phyloP scores from a whole-genome alignment of 2,797 vertebrate species.

The Acropternis orthonyx region DNA sequence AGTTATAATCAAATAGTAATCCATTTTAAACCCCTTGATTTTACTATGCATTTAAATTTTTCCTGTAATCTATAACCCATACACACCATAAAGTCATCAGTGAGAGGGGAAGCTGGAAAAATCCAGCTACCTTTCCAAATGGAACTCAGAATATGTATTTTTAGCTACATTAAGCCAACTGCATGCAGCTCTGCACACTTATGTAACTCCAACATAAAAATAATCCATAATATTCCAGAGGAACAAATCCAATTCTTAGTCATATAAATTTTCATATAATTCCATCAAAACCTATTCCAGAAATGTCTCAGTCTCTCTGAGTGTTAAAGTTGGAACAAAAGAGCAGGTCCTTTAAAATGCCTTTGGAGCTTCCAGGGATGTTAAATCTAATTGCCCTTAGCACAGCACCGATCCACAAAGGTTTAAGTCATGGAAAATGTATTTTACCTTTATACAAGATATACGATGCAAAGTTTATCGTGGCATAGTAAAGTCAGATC shows the following conservation, averaged over 20 bases:
- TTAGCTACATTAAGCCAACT: constrained; percentile 79
- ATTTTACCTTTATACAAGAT: constrained; percentile 74
- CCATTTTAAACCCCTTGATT: constrained; percentile 36
- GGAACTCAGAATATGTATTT: constrained; percentile 77
- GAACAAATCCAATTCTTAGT: constrained; percentile 80
- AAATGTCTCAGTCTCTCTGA: constrained; percentile 79
- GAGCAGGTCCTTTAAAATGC: constrained; percentile 73
- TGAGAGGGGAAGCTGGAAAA: constrained; percentile 64
- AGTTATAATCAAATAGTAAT: constrained; percentile 58
- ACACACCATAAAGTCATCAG: constrained; percentile 70
- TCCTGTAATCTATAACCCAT: constrained; percentile 65
- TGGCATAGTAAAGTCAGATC: constrained; percentile 61
- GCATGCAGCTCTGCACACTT: constrained; percentile 75
- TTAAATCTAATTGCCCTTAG: constrained; percentile 77
- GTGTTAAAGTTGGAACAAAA: constrained; percentile 70
- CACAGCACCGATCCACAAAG: constrained; percentile 70
- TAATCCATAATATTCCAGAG: constrained; percentile 81
- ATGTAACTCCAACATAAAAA: constrained; percentile 80
- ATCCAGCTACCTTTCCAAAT: constrained; percentile 73
- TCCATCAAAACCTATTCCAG: constrained; percentile 79
- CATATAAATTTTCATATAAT: constrained; percentile 80
- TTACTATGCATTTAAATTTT: constrained; percentile 67
- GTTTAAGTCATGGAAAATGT: constrained; percentile 78
- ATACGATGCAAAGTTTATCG: constrained; percentile 72
- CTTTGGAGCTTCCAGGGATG: constrained; percentile 76